Evolutionary conservation across 2,797 vertebrate species (phyloP).

Genomic region (Trichosurus vulpecula): DNA sequence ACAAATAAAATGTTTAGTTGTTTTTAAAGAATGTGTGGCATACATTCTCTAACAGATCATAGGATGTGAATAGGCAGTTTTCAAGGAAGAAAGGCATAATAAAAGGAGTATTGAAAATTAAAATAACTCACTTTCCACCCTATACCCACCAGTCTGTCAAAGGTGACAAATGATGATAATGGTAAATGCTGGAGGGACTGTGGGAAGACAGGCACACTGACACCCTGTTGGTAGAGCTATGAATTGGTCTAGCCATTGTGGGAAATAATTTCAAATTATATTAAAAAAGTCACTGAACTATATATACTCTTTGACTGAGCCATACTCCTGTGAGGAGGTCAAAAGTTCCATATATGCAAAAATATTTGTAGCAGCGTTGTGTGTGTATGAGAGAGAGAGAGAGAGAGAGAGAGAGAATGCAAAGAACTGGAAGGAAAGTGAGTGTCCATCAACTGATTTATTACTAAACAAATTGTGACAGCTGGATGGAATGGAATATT

Average conservation of each 20-base stretch:
- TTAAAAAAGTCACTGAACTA: neutral
- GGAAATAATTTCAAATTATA: neutral
- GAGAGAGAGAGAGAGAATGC: neutral
- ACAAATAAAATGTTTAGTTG: neutral
- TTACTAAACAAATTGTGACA: neutral
- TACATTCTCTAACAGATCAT: neutral
- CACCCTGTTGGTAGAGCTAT: neutral
- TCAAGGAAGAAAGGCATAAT: neutral
- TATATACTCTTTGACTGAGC: neutral
- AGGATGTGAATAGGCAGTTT: neutral
- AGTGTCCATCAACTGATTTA: neutral
- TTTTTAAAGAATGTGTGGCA: neutral
- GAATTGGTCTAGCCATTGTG: neutral
- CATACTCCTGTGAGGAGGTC: neutral
- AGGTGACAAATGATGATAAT: neutral
- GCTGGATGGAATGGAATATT: neutral
- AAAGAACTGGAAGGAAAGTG: neutral
- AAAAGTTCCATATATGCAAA: neutral
- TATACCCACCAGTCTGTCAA: neutral
- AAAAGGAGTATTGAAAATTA: neutral
- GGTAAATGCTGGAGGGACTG: neutral
- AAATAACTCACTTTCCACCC: neutral
- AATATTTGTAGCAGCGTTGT: neutral
- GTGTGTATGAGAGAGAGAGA: neutral
- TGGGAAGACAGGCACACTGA: neutral